These are phyloP conservation scores for Pogonomyrmex barbatus DNA, from an alignment of 1,140 invertebrate species.

Conservation along the genomic window DNA sequence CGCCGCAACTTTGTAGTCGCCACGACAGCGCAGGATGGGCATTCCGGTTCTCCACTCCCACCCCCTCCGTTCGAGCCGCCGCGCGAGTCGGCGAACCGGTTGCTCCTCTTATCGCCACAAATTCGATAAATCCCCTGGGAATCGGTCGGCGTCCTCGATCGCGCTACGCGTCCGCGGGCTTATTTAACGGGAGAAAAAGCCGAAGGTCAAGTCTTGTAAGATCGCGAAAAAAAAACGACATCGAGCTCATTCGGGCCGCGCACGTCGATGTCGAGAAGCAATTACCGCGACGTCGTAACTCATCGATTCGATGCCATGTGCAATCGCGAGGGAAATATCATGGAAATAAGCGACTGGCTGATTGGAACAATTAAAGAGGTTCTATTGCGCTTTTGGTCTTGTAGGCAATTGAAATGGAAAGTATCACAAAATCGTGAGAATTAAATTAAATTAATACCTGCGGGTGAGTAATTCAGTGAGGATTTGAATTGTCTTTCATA, in stretches of 20 bases:
- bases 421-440: conserved; percentile 8
- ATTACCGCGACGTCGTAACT: conserved; percentile 50
- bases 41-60: conserved; percentile 69
- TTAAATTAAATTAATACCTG: not conserved
- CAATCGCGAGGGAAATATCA: conserved; percentile 33
- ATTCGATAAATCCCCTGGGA: conserved; percentile 71
- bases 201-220: conserved; percentile 47
- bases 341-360: conserved; percentile 26
- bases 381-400: conserved; percentile 30
- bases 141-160: conserved; percentile 46
- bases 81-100: conserved; percentile 68
- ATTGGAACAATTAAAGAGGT: conserved; percentile 53
- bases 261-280: conserved; percentile 49
- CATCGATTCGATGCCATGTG: conserved; percentile 40
- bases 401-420: not conserved
- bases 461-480: conserved; percentile 4
- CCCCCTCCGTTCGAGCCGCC: conserved; percentile 26
- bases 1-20: conserved; percentile 75
- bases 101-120: conserved; percentile 67
- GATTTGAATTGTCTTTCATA: not conserved
- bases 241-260: not conserved
- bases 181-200: conserved; percentile 30
- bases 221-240: conserved; percentile 48
- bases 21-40: conserved; percentile 63
- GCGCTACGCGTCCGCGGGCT: conserved; percentile 26